A percentile compares a stretch with the other conserved stretches of the same genome.
phyloP scores from a whole-genome alignment of 64 coral and sea anemone genomes.

The Cladopsammia gracilis region DNA sequence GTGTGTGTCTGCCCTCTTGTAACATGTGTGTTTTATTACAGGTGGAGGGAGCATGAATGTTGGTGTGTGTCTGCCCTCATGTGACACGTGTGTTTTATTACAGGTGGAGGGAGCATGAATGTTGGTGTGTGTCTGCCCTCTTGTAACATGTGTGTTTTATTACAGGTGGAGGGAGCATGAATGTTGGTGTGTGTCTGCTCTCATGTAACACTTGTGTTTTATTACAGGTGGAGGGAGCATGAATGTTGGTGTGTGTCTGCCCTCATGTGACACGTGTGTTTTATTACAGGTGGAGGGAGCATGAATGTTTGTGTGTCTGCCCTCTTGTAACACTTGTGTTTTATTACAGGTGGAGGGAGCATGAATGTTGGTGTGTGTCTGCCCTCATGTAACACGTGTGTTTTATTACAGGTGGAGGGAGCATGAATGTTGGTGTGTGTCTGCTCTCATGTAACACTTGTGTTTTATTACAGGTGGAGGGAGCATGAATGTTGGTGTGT shows the following conservation, averaged over 20 bases:
- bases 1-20: too few relatives aligned
- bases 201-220: too few relatives aligned
- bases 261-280: too few relatives aligned
- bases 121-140: background rate
- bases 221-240: slow-evolving; percentile 23
- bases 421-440: background rate
- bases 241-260: background rate
- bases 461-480: slow-evolving; percentile 23
- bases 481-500: background rate
- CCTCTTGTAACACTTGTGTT: too few relatives aligned
- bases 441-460: too few relatives aligned
- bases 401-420: slow-evolving; percentile 20
- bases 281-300: slow-evolving; percentile 25
- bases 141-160: too few relatives aligned
- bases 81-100: too few relatives aligned
- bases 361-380: background rate
- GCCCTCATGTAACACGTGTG: too few relatives aligned
- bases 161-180: slow-evolving; percentile 20
- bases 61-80: too few relatives aligned
- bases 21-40: too few relatives aligned
- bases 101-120: slow-evolving; percentile 18
- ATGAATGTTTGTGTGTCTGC: background rate
- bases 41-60: slow-evolving; percentile 13
- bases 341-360: slow-evolving; percentile 25
- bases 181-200: background rate